These are phyloP conservation scores for Rhynchotus rufescens DNA, from an alignment of 2,797 vertebrate species.

Conservation along the genomic window DNA sequence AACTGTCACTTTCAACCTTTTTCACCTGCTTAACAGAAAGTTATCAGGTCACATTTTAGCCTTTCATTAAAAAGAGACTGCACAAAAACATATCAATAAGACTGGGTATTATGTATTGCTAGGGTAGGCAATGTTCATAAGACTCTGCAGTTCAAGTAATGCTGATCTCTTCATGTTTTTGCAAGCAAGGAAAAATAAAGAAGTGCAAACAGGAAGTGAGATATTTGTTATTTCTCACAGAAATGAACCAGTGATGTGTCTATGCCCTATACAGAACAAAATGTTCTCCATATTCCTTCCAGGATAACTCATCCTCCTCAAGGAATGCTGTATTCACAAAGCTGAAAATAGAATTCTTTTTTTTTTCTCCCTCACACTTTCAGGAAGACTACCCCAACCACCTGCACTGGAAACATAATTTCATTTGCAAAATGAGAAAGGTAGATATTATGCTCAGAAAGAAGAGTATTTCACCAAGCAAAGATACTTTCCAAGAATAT, in stretches of 20 bases:
- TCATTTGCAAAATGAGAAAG: background rate
- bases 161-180: background rate
- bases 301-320: background rate
- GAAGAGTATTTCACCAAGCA: background rate
- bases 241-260: background rate
- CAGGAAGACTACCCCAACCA: background rate
- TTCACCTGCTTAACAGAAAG: background rate
- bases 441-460: background rate
- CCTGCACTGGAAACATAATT: background rate
- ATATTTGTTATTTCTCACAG: background rate
- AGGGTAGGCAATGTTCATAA: accelerated
- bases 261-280: background rate
- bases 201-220: background rate
- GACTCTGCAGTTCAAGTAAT: background rate
- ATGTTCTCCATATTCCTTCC: background rate
- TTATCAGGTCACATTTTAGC: background rate
- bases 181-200: background rate
- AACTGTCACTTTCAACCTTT: background rate
- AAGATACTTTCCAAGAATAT: background rate
- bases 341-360: background rate
- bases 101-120: background rate
- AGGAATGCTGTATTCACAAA: background rate
- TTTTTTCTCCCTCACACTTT: background rate
- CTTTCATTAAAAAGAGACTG: background rate
- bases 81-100: background rate